Conservation (phyloP, 2,113 vertebrate genomes). For the Taxidea taxus region DNA sequence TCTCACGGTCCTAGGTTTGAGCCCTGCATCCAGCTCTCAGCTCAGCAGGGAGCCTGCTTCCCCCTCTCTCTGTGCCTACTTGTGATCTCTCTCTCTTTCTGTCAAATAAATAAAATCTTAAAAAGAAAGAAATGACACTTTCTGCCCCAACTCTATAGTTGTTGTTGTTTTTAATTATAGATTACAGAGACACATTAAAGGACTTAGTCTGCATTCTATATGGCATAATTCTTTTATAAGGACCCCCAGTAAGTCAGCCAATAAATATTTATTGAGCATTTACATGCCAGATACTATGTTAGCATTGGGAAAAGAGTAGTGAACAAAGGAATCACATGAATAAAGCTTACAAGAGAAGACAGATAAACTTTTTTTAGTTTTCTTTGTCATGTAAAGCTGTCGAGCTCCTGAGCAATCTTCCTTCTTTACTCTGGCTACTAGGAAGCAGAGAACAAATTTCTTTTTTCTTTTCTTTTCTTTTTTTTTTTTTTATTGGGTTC, state of each 20-base stretch:
- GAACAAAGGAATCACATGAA: background rate
- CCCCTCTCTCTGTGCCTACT: too few species aligned
- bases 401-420: background rate
- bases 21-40: too few species aligned
- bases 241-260: background rate
- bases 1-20: too few species aligned
- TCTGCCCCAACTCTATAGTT: background rate
- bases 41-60: too few species aligned
- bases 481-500: background rate
- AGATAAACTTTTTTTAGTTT: background rate
- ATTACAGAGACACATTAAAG: background rate
- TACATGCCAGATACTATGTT: background rate
- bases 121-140: background rate
- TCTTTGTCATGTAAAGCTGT: background rate
- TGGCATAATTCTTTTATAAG: background rate
- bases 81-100: too few species aligned
- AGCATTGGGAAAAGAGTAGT: background rate
- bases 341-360: background rate
- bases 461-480: too few species aligned
- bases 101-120: too few species aligned
- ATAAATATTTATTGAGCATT: background rate
- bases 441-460: background rate
- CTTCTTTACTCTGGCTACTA: background rate
- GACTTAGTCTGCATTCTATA: background rate
- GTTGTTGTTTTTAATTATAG: background rate